A percentile compares a stretch with the other conserved stretches of the same genome.
Evolutionary conservation across 2,888 invertebrate species (phyloP).

Genomic region (Xestia rhomboidea): DNA sequence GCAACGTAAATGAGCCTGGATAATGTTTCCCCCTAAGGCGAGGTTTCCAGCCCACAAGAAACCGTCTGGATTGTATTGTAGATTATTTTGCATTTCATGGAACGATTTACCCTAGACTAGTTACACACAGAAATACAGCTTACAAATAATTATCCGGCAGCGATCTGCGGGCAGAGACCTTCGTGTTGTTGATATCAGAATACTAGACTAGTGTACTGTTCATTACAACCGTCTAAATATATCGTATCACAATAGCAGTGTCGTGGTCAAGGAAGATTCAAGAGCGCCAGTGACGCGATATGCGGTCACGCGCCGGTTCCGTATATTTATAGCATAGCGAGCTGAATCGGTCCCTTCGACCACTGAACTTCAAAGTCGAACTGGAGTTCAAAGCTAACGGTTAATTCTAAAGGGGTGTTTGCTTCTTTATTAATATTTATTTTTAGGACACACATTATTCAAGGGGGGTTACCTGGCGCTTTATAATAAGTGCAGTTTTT

Average conservation of each 20-base stretch:
- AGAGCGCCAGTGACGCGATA: slow-evolving; percentile 84
- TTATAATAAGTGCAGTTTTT: background rate
- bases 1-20: background rate
- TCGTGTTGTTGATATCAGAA: slow-evolving; percentile 55
- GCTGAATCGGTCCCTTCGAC: slow-evolving; percentile 77
- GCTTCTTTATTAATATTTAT: slow-evolving; percentile 36
- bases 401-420: slow-evolving; percentile 43
- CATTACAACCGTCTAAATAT: slow-evolving; percentile 86
- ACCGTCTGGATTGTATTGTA: background rate
- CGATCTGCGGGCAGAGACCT: slow-evolving; percentile 47
- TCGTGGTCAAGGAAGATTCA: slow-evolving; percentile 87
- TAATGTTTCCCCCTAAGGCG: background rate
- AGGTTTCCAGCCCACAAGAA: background rate
- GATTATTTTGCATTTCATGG: slow-evolving; percentile 12
- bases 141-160: slow-evolving; percentile 18
- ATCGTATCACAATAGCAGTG: slow-evolving; percentile 88
- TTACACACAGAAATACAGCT: slow-evolving; percentile 6
- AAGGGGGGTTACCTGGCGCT: background rate
- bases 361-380: slow-evolving; percentile 72
- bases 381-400: slow-evolving; percentile 65
- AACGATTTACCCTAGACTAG: slow-evolving; percentile 11
- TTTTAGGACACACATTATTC: slow-evolving; percentile 14
- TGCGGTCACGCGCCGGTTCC: slow-evolving; percentile 81
- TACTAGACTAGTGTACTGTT: slow-evolving; percentile 65
- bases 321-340: slow-evolving; percentile 81